Conservation (phyloP, 2,797 vertebrate species). For the Gymnocypris eckloni region DNA sequence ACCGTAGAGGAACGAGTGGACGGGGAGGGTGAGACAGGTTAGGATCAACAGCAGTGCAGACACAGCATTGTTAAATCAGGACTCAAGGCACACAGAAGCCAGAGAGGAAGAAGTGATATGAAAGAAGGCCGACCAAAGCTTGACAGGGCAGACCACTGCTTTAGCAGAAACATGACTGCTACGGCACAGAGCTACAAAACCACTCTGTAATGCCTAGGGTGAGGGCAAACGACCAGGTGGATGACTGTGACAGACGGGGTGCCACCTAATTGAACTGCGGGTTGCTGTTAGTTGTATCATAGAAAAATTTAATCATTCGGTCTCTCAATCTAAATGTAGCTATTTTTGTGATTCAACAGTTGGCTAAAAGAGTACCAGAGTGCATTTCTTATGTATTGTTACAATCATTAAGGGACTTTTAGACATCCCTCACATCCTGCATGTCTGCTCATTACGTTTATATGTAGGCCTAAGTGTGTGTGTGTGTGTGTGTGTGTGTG, state of each 20-base stretch:
- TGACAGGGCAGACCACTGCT: constrained; percentile 58
- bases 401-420: constrained; percentile 60
- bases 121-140: constrained; percentile 50
- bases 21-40: constrained; percentile 43
- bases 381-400: constrained; percentile 55
- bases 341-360: constrained; percentile 10
- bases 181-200: constrained; percentile 62
- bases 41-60: constrained; percentile 54
- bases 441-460: constrained; percentile 28
- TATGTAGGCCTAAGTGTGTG: neutral
- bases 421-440: constrained; percentile 51
- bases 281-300: constrained; percentile 54
- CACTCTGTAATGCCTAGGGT: constrained; percentile 49
- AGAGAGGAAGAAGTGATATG: constrained; percentile 42
- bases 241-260: constrained; percentile 22
- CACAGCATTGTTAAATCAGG: constrained; percentile 53
- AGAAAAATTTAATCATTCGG: constrained; percentile 59
- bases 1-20: constrained; percentile 48
- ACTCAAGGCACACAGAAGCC: constrained; percentile 43
- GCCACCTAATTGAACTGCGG: constrained; percentile 45
- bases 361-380: constrained; percentile 50
- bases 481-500: neutral
- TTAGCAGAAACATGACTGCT: constrained; percentile 63
- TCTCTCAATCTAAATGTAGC: neutral
- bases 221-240: constrained; percentile 20